These are phyloP conservation scores for Typhlichthys subterraneus DNA, from an alignment of 2,797 vertebrate species.

Conservation along the genomic window DNA sequence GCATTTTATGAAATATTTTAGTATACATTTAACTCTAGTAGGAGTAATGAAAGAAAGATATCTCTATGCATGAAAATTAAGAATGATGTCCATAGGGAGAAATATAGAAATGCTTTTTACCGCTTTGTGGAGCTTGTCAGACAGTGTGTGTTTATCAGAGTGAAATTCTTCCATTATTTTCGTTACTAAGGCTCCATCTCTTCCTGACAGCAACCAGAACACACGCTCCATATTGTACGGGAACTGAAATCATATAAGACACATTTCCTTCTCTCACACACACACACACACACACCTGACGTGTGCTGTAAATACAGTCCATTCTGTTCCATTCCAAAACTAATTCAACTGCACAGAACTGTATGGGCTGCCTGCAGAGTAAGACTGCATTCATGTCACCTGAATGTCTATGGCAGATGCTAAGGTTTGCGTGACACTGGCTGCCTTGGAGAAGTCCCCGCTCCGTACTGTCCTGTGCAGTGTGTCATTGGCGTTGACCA, in stretches of 20 bases:
- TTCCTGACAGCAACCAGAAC: slow-evolving; percentile 86
- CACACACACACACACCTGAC: not conserved
- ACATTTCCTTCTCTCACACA: not conserved
- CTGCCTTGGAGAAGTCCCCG: slow-evolving; percentile 87
- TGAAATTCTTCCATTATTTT: slow-evolving; percentile 87
- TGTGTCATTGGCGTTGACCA: slow-evolving; percentile 89
- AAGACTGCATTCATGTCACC: slow-evolving; percentile 61
- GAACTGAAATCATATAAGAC: slow-evolving; percentile 71
- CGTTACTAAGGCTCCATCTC: slow-evolving; percentile 71
- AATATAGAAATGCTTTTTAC: slow-evolving; percentile 36
- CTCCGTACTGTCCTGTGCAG: slow-evolving; percentile 81
- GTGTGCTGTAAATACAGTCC: no score
- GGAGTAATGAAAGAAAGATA: no score
- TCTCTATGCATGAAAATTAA: not conserved
- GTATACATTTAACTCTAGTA: no score
- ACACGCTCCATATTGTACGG: slow-evolving; percentile 95
- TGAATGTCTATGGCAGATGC: slow-evolving; percentile 96
- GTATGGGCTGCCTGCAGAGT: no score
- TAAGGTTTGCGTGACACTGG: slow-evolving; percentile 74
- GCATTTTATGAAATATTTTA: no score
- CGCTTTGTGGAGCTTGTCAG: slow-evolving; percentile 71
- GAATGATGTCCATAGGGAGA: not conserved
- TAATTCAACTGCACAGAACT: no score
- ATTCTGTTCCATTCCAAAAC: no score
- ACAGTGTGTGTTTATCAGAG: slow-evolving; percentile 72